These are phyloP conservation scores for Pardalotus punctatus DNA, from an alignment of 2,113 vertebrate genomes.

Conservation along the genomic window DNA sequence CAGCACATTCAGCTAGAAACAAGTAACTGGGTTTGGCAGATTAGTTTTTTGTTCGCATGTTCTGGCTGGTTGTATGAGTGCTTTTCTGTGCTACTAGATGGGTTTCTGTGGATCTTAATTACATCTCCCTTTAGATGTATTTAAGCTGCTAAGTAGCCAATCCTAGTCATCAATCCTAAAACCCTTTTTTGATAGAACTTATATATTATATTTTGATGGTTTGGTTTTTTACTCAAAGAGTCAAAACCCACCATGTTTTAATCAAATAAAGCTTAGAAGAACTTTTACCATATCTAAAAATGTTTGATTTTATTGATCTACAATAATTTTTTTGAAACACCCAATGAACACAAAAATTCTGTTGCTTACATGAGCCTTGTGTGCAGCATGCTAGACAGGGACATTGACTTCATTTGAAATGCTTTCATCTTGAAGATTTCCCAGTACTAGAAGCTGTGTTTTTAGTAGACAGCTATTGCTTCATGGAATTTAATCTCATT, in stretches of 20 bases:
- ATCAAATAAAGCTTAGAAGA: background rate
- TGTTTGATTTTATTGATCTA: background rate
- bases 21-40: background rate
- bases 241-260: background rate
- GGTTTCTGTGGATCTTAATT: background rate
- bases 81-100: background rate
- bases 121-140: background rate
- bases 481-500: background rate
- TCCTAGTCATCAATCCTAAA: background rate
- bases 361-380: background rate
- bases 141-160: background rate
- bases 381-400: background rate
- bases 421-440: background rate
- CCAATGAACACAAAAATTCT: background rate
- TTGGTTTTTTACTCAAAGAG: background rate
- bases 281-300: background rate
- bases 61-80: background rate
- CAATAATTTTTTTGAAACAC: background rate
- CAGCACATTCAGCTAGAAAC: background rate
- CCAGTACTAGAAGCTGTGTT: background rate
- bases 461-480: background rate
- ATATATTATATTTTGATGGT: background rate
- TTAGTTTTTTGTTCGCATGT: background rate
- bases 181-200: background rate
- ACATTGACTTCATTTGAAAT: background rate